Conservation (phyloP, 2,888 invertebrate genomes). For the Leucania comma region DNA sequence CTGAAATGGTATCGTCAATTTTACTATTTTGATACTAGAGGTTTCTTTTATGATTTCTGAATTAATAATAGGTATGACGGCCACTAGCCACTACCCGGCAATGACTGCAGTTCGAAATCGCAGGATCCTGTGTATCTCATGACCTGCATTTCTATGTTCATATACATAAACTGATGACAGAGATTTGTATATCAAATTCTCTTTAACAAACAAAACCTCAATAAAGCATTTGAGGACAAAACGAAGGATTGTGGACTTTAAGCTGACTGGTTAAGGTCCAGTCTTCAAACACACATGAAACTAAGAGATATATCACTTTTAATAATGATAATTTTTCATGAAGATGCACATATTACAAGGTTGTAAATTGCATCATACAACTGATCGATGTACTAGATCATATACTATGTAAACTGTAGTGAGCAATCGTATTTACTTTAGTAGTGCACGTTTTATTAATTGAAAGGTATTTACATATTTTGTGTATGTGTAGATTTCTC, state of each 20-base stretch:
- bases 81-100: neutral
- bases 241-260: neutral
- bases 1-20: neutral
- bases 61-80: neutral
- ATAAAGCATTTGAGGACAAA: neutral
- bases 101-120: too few species aligned
- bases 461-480: too few species aligned
- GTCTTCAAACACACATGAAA: neutral
- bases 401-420: conserved; percentile 24
- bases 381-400: conserved; percentile 39
- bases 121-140: too few species aligned
- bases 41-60: conserved; percentile 14
- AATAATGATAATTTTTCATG: neutral
- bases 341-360: conserved; percentile 4
- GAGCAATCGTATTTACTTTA: conserved; percentile 21
- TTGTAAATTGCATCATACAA: conserved; percentile 22
- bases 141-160: neutral
- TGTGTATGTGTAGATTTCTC: too few species aligned
- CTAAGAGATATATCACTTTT: neutral
- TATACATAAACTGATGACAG: neutral
- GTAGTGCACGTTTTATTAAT: conserved; percentile 44
- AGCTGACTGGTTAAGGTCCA: neutral
- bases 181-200: neutral
- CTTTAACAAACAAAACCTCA: neutral
- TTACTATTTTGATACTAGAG: neutral